A percentile compares a stretch with the other conserved stretches of the same genome.
phyloP scores from a whole-genome alignment of 2,113 vertebrate genomes.

The Phrynosoma platyrhinos region DNA sequence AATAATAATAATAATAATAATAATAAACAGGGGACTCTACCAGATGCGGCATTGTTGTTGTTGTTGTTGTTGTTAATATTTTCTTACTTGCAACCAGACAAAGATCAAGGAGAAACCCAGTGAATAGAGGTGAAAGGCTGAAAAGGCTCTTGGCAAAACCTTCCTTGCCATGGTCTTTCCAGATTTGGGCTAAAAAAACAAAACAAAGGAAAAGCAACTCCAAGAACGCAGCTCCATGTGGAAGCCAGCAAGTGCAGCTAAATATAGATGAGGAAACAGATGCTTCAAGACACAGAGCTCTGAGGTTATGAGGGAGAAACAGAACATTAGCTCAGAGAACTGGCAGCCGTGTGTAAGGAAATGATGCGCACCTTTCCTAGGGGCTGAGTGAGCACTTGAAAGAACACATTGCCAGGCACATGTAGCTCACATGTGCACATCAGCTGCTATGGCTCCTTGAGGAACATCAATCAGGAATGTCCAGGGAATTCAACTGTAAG shows the following conservation, averaged over 20 bases:
- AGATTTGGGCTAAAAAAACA: not conserved
- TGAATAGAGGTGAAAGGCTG: not conserved
- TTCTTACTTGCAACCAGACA: not conserved
- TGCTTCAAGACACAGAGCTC: conserved; percentile 32
- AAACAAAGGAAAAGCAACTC: conserved; percentile 19
- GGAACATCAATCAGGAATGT: not conserved
- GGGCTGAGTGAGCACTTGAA: not conserved
- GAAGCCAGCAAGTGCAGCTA: conserved; percentile 30
- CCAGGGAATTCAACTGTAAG: not conserved
- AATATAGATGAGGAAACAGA: conserved; percentile 53
- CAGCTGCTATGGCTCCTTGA: not conserved
- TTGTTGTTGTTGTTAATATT: too few species aligned
- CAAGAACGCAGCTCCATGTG: not conserved
- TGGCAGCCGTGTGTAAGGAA: conserved; percentile 13
- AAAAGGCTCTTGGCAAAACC: not conserved
- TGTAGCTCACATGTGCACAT: not conserved
- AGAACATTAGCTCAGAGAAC: conserved; percentile 28
- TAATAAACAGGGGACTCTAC: too few species aligned
- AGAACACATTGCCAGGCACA: not conserved
- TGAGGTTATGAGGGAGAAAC: conserved; percentile 32
- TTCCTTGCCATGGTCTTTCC: not conserved
- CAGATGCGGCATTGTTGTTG: too few species aligned
- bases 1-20: too few species aligned
- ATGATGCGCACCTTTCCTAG: not conserved
- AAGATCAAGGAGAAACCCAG: not conserved